These are phyloP conservation scores for Diachrysia chrysitis DNA, from an alignment of 2,888 invertebrate species.

Conservation along the genomic window DNA sequence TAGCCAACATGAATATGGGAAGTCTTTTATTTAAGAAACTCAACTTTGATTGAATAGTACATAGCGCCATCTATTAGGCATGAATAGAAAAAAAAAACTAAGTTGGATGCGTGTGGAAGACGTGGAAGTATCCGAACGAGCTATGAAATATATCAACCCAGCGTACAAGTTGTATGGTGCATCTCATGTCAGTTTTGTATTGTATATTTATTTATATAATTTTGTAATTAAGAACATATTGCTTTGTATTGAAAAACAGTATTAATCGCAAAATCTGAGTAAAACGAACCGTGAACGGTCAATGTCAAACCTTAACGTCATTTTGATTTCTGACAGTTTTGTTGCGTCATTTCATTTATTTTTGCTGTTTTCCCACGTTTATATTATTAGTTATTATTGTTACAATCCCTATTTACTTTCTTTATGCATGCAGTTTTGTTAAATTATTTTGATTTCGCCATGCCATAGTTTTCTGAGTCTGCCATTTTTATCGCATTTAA, in stretches of 20 bases:
- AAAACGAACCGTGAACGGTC: conserved; percentile 26
- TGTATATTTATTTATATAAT: not conserved
- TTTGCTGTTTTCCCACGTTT: conserved; percentile 71
- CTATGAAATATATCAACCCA: not conserved
- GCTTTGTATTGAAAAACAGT: not conserved
- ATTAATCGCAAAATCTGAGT: conserved; percentile 9
- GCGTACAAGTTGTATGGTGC: not conserved
- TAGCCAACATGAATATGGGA: not conserved
- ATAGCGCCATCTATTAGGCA: not conserved
- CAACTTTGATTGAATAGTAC: not conserved
- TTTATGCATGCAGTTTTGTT: conserved; percentile 3
- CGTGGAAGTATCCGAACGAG: not conserved
- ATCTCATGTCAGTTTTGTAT: not conserved
- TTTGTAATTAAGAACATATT: not conserved
- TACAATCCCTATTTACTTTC: not conserved
- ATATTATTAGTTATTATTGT: conserved; percentile 48
- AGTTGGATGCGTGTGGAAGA: not conserved
- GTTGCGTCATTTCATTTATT: conserved; percentile 72
- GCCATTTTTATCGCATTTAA: not conserved
- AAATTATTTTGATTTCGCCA: conserved; percentile 7
- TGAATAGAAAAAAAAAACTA: not conserved
- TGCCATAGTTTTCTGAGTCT: not conserved
- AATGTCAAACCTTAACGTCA: conserved; percentile 47
- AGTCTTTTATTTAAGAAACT: not conserved
- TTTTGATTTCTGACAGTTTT: conserved; percentile 61